These are phyloP conservation scores for Riptortus pedestris DNA, from an alignment of 1,140 invertebrate species.

Conservation along the genomic window DNA sequence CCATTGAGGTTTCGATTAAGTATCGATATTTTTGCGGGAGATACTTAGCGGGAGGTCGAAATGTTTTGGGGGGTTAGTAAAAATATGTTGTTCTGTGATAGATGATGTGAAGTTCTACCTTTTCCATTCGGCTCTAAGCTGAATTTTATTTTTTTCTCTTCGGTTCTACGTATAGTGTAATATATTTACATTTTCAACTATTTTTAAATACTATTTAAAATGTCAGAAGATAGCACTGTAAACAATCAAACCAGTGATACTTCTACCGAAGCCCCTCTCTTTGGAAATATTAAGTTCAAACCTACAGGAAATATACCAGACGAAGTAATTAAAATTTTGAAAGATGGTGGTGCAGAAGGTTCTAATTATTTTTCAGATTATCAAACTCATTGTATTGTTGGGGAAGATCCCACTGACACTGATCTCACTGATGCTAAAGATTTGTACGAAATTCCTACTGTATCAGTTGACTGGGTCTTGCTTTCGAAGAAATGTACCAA, in stretches of 20 bases:
- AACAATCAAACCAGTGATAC: neutral
- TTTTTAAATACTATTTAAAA: neutral
- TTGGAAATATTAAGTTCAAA: constrained; percentile 57
- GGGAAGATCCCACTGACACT: constrained; percentile 62
- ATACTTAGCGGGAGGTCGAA: neutral
- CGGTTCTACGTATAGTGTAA: neutral
- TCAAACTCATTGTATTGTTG: constrained; percentile 80
- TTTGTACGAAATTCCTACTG: constrained; percentile 80
- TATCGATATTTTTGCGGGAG: constrained; percentile 15
- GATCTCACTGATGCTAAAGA: constrained; percentile 76
- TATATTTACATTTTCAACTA: neutral
- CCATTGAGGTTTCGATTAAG: too few relatives aligned
- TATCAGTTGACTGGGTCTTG: constrained; percentile 72
- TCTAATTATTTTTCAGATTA: constrained; percentile 75
- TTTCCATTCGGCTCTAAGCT: neutral
- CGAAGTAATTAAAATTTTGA: constrained; percentile 61
- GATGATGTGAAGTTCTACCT: neutral
- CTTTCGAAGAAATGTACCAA: constrained; percentile 55
- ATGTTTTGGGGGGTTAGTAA: neutral
- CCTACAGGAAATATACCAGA: constrained; percentile 55
- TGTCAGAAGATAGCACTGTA: neutral
- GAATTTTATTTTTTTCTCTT: neutral
- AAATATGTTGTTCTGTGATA: neutral
- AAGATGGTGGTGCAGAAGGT: constrained; percentile 70
- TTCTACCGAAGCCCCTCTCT: constrained; percentile 34